These are phyloP conservation scores for Acanthococcus lagerstroemiae DNA, from an alignment of 2,888 invertebrate genomes.

Conservation along the genomic window DNA sequence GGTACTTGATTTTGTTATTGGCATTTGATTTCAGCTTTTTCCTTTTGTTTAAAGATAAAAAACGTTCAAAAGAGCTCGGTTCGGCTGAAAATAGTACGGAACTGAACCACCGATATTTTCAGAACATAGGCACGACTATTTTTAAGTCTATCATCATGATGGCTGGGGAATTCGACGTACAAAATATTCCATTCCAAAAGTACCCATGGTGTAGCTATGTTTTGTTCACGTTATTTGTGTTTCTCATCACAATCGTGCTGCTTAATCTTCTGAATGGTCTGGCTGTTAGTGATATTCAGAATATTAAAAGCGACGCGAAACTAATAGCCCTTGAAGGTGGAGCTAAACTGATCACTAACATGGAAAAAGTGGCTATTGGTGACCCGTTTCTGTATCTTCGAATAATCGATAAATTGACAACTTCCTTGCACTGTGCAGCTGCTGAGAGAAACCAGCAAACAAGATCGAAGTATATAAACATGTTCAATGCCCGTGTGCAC, in stretches of 20 bases:
- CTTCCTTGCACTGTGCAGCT: constrained; percentile 40
- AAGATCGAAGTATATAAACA: constrained; percentile 42
- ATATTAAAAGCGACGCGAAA: constrained; percentile 68
- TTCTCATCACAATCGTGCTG: constrained; percentile 70
- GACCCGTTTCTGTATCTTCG: constrained; percentile 43
- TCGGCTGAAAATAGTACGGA: constrained; percentile 48
- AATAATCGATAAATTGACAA: constrained; percentile 8
- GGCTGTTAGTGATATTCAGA: constrained; percentile 69
- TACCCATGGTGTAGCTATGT: constrained; percentile 61
- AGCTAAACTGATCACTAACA: constrained; percentile 59
- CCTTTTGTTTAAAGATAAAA: constrained; percentile 44
- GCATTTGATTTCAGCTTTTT: constrained; percentile 75
- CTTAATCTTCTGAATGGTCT: constrained; percentile 74
- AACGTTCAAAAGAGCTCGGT: constrained; percentile 45
- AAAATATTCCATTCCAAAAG: constrained; percentile 61
- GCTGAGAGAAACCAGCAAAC: constrained; percentile 42
- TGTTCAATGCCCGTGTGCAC: constrained; percentile 51
- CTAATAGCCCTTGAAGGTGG: constrained; percentile 64
- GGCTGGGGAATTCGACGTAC: constrained; percentile 75
- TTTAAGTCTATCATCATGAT: constrained; percentile 80
- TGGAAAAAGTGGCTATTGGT: constrained; percentile 60
- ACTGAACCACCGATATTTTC: constrained; percentile 56
- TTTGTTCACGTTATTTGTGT: constrained; percentile 68
- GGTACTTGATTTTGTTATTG: constrained; percentile 69
- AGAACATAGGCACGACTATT: constrained; percentile 57